Evolutionary conservation across 2,113 vertebrate genomes (phyloP), one percentile per base, ranked within the genome.

Genomic region (Pseudolaguvia tuberculata): DNA sequence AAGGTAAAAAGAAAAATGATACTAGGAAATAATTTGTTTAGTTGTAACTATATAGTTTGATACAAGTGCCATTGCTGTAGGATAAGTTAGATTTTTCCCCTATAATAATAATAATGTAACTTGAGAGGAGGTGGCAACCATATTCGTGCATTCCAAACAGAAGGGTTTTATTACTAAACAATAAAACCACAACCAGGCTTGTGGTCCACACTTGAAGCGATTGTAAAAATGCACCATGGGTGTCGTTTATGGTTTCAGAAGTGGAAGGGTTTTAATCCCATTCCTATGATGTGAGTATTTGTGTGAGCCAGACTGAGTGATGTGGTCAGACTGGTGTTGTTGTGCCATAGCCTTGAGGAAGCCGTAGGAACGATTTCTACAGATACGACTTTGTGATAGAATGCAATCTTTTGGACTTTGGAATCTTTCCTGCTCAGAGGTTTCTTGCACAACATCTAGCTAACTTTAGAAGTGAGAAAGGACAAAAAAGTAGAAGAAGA

Each of bases 171-270:
- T 35, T 75, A 23, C 20, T 27, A 47, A 53, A 47, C 51, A 66
- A 39, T 47, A 56, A 48, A 63, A 23, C 21, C 17, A 29, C 21
- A 27, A 31, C 39, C 17, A 15, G 35, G 15, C 48, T 15, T 21
- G 31, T 63, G 21, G 31, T 31, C 23, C 51, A 25, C 17, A 56
- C 23, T 25, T 55, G 35, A 48, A 39, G 52, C 4, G 2, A 31
- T 67, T 12, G 20, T 57, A 57, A 45, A n/a, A 56, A 57, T 18
- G 18, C 35, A n/a, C 42, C 25, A 51, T n/a, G 66, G 27, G 48
- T 52, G 48, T 29, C 12, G 48, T 31, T 52, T 52, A 42, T 31
- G 27, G 66, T 31, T 68, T 68, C 66, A 68, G 66, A 31, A 27
- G 47, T 35, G 47, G 25, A 29, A 25, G 66, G 17, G 47, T 45